Percentiles rank a stretch among this genome's conserved stretches.
phyloP scores from a whole-genome alignment of 2,113 vertebrate genomes.

The Platichthys stellatus region DNA sequence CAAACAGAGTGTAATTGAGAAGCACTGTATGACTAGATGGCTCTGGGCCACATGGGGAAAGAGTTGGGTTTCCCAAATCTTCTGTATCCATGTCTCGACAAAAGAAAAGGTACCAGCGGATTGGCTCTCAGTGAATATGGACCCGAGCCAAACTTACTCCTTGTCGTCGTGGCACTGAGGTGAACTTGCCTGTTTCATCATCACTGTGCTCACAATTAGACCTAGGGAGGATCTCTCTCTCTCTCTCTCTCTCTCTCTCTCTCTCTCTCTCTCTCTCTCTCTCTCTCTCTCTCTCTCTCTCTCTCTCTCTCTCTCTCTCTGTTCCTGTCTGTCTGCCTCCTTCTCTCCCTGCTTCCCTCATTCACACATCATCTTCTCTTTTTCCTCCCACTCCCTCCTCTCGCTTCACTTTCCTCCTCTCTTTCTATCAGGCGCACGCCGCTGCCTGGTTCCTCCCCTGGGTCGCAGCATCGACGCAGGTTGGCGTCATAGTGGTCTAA shows the following conservation, averaged over 20 bases:
- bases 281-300: conserved; percentile 50
- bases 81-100: conserved; percentile 26
- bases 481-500: conserved; percentile 94
- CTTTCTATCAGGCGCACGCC: conserved; percentile 65
- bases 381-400: conserved; percentile 43
- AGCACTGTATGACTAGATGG: neutral
- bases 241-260: conserved; percentile 55
- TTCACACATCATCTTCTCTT: conserved; percentile 40
- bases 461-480: conserved; percentile 87
- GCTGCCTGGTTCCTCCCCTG: conserved; percentile 90
- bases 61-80: conserved; percentile 13
- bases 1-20: neutral
- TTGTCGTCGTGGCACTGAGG: conserved; percentile 44
- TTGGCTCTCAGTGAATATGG: conserved; percentile 23
- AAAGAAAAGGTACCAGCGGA: conserved; percentile 21
- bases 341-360: conserved; percentile 41
- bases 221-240: conserved; percentile 36
- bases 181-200: conserved; percentile 57
- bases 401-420: conserved; percentile 37
- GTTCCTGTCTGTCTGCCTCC: conserved; percentile 56
- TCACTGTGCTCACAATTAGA: conserved; percentile 55
- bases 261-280: conserved; percentile 53
- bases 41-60: neutral
- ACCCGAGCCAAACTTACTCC: conserved; percentile 32
- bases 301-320: conserved; percentile 55